Evolutionary conservation across 1,140 invertebrate species (phyloP).

Genomic region (Meloidogyne floridensis): DNA sequence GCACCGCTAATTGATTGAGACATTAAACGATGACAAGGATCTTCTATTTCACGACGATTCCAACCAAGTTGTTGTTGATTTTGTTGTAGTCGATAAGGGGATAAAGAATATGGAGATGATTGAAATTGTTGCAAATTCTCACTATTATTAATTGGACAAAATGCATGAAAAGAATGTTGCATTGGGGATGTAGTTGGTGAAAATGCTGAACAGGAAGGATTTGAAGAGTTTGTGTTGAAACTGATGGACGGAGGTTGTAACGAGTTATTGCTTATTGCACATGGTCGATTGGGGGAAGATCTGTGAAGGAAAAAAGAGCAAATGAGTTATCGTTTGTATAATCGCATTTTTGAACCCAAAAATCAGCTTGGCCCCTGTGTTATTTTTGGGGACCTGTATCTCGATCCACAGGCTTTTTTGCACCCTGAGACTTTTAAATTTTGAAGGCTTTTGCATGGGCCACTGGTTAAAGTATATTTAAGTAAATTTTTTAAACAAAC

Average conservation of each 20-base stretch:
- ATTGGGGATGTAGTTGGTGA: neutral
- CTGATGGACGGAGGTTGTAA: neutral
- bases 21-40: constrained; percentile 5
- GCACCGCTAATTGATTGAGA: constrained; percentile 4
- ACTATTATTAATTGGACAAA: neutral
- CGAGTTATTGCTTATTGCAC: neutral
- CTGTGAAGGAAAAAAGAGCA: neutral
- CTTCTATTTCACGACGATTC: neutral
- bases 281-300: neutral
- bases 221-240: neutral
- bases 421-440: no score
- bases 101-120: neutral
- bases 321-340: no score
- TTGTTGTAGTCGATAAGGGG: neutral
- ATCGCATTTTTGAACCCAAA: no score
- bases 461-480: no score
- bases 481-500: neutral
- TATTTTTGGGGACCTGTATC: no score
- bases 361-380: no score
- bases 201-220: neutral
- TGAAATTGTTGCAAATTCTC: no score
- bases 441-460: no score
- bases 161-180: constrained; percentile 16
- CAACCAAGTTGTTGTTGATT: neutral
- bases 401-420: no score